Conservation (phyloP, 2,797 vertebrate species). For the Muscicapa striata region DNA sequence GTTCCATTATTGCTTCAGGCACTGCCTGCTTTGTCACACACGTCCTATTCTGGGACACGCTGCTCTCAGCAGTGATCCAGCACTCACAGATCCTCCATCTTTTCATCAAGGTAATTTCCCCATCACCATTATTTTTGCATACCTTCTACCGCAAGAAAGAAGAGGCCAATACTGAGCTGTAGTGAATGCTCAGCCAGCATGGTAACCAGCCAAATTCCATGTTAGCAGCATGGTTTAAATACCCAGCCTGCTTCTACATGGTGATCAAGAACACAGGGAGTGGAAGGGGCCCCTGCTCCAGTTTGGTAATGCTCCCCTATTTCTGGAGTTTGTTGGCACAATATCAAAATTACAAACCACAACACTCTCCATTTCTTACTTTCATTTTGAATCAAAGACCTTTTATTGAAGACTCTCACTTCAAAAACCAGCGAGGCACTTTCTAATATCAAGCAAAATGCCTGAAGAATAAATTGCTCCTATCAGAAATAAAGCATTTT, state of each 20-base stretch:
- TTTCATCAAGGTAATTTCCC: background rate
- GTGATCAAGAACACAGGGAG: background rate
- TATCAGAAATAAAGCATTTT: constrained; percentile 78
- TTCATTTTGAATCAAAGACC: constrained; percentile 68
- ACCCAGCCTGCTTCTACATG: background rate
- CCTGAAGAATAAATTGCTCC: constrained; percentile 76
- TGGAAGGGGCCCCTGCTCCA: background rate
- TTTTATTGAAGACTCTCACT: constrained; percentile 61
- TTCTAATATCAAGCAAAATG: constrained; percentile 72
- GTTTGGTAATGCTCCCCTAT: constrained; percentile 25
- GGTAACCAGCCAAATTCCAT: background rate
- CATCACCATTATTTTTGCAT: background rate
- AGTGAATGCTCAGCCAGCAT: background rate
- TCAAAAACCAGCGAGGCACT: constrained; percentile 69
- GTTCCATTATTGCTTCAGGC: background rate
- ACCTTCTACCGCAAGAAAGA: background rate
- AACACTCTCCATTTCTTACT: constrained; percentile 44
- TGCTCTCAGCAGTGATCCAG: background rate
- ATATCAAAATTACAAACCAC: constrained; percentile 48
- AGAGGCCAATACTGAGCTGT: background rate
- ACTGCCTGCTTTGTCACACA: background rate
- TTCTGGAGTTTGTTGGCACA: constrained; percentile 35
- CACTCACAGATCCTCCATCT: background rate
- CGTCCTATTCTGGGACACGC: background rate
- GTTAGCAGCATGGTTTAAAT: constrained; percentile 14